Conservation (phyloP, 92 coral and sea anemone species). For the Virgularia gustaviana region DNA sequence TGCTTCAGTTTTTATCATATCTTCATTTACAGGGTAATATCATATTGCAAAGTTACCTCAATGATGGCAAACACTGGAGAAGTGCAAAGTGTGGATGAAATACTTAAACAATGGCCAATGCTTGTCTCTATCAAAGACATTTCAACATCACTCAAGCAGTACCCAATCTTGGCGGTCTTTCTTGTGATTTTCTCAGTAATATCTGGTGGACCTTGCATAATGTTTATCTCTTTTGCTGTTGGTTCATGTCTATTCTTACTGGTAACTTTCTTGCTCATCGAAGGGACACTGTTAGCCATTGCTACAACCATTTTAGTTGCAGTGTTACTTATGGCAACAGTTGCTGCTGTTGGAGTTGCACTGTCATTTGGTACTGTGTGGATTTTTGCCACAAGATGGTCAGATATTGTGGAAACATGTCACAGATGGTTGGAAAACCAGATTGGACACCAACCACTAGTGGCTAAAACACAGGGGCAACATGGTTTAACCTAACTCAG, state of each 20-base stretch:
- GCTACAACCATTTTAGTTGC: constrained; percentile 50
- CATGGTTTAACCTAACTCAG: too few relatives aligned
- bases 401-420: constrained; percentile 35
- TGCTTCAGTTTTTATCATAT: too few relatives aligned
- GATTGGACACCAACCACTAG: too few relatives aligned
- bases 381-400: constrained; percentile 49
- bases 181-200: constrained; percentile 46
- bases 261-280: constrained; percentile 62
- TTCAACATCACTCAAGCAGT: constrained; percentile 3
- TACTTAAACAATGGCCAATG: background rate
- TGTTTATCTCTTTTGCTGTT: constrained; percentile 56
- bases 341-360: constrained; percentile 54
- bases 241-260: constrained; percentile 52
- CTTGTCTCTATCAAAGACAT: background rate
- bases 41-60: too few relatives aligned
- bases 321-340: constrained; percentile 51
- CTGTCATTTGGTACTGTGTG: constrained; percentile 44
- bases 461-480: too few relatives aligned
- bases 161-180: constrained; percentile 48
- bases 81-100: background rate
- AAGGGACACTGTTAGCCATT: constrained; percentile 69
- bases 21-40: too few relatives aligned
- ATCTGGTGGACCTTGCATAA: constrained; percentile 53
- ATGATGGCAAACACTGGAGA: too few relatives aligned
- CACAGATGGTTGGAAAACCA: constrained; percentile 33